A percentile compares a stretch with the other conserved stretches of the same genome.
Evolutionary conservation across 2,113 vertebrate species (phyloP).

Genomic region (Chaetodon trifascialis): DNA sequence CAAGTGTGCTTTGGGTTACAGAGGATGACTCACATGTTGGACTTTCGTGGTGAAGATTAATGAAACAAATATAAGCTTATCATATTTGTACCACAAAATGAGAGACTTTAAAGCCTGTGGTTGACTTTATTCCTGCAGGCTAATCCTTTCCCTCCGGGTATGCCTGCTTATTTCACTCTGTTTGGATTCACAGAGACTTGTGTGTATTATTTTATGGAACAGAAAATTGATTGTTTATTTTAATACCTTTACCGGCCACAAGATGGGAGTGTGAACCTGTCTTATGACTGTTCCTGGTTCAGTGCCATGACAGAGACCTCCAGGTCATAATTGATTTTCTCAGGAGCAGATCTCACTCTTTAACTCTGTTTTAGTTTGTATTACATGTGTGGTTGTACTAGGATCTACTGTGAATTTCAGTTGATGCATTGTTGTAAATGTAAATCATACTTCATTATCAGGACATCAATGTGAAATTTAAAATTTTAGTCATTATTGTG

Average conservation of each 20-base stretch:
- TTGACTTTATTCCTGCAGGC: conserved; percentile 4
- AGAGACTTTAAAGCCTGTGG: conserved; percentile 18
- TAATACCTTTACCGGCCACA: conserved; percentile 57
- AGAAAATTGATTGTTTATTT: conserved; percentile 19
- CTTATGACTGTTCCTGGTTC: neutral
- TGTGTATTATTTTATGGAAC: conserved; percentile 29
- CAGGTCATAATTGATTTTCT: conserved; percentile 7
- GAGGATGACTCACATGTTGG: conserved; percentile 23
- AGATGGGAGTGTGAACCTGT: conserved; percentile 70
- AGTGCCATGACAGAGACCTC: neutral
- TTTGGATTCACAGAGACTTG: conserved; percentile 11
- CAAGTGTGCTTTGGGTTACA: conserved; percentile 14
- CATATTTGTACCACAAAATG: conserved; percentile 7
- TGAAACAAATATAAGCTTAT: conserved; percentile 37
- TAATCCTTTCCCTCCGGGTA: conserved; percentile 15
- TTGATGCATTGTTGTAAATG: neutral
- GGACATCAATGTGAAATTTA: neutral
- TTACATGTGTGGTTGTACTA: neutral
- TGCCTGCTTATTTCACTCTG: conserved; percentile 1
- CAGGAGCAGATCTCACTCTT: neutral
- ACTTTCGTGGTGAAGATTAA: conserved; percentile 14
- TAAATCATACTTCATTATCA: too few species aligned
- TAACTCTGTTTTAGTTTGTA: neutral
- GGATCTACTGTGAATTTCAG: neutral
- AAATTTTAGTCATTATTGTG: neutral